Evolutionary conservation across 2,797 vertebrate species (phyloP).

Genomic region (Dermochelys coriacea): DNA sequence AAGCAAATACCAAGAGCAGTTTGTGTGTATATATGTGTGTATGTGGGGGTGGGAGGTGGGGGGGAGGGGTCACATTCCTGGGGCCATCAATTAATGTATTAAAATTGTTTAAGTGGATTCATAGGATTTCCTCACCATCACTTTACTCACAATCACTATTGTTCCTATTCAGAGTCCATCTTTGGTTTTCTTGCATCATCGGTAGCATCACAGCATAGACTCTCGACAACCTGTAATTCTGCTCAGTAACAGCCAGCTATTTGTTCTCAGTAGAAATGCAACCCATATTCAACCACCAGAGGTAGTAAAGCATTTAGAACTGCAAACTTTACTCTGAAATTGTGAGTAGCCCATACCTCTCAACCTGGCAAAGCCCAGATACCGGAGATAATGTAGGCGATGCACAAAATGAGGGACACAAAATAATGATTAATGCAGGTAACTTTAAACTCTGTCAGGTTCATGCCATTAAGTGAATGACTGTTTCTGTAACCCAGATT

Average conservation of each 20-base stretch:
- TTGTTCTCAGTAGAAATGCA: background rate
- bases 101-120: background rate
- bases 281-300: background rate
- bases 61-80: background rate
- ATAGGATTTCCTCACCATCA: background rate
- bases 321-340: background rate
- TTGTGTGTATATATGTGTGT: background rate
- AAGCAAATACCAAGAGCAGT: too few relatives aligned
- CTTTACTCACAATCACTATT: background rate
- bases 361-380: background rate
- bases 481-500: background rate
- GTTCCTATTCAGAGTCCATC: background rate
- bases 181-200: background rate
- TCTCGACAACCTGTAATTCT: background rate
- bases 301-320: background rate
- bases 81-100: background rate
- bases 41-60: too few relatives aligned
- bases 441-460: background rate
- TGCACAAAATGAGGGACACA: background rate
- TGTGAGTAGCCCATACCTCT: background rate
- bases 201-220: background rate
- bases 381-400: background rate
- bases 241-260: background rate
- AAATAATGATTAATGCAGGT: background rate
- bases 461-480: background rate